Percentiles rank a stretch among this genome's conserved stretches.
phyloP scores from a whole-genome alignment of 2,113 vertebrate species.

The Aspidoscelis tigris region DNA sequence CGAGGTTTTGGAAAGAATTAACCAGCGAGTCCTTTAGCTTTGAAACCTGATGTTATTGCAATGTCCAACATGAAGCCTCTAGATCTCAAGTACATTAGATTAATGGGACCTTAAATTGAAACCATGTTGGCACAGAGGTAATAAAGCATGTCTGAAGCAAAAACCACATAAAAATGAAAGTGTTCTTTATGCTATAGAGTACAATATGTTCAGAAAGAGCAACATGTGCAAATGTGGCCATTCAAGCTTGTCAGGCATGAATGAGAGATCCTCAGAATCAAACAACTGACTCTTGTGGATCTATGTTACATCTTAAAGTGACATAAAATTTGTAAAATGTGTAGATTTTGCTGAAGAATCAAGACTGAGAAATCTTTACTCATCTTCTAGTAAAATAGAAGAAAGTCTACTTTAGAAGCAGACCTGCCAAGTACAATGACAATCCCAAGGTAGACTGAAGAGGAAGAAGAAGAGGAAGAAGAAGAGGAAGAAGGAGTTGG shows the following conservation, averaged over 20 bases:
- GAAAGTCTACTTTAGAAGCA: no score
- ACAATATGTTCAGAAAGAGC: slow-evolving; percentile 37
- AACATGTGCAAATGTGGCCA: slow-evolving; percentile 42
- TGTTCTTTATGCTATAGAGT: slow-evolving; percentile 53
- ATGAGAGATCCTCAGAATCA: background rate
- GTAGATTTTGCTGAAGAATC: background rate
- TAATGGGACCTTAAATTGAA: slow-evolving; percentile 80
- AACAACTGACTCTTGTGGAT: background rate
- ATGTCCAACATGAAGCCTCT: slow-evolving; percentile 73
- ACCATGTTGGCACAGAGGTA: slow-evolving; percentile 75
- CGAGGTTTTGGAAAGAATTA: slow-evolving; percentile 61
- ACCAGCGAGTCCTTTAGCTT: slow-evolving; percentile 69
- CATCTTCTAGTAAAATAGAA: background rate
- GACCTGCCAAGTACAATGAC: no score
- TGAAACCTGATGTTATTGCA: slow-evolving; percentile 77
- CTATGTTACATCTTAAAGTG: background rate
- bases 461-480: no score
- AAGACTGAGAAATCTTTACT: background rate
- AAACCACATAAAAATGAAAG: slow-evolving; percentile 64
- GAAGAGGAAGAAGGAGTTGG: no score
- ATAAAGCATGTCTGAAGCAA: slow-evolving; percentile 52
- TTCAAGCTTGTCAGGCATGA: background rate
- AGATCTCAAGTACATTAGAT: slow-evolving; percentile 72
- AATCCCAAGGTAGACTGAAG: no score
- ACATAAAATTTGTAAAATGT: background rate